Percentiles rank a stretch among this genome's conserved stretches.
Evolutionary conservation across 1,140 invertebrate species (phyloP).

Genomic region (Potamilus streckersoni): DNA sequence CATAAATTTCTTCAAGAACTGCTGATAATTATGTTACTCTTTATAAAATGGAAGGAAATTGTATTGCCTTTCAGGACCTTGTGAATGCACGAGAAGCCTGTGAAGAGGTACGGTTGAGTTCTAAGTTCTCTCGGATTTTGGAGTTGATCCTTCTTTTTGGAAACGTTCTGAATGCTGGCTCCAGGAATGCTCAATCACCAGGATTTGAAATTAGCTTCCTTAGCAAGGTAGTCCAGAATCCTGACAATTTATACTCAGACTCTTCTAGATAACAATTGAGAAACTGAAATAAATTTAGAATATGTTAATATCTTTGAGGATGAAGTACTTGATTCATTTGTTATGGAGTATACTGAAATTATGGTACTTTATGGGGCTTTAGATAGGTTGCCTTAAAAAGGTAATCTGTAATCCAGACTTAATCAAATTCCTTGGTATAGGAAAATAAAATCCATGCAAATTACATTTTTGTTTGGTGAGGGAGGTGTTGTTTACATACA

Average conservation of each 20-base stretch:
- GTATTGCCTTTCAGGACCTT: conserved; percentile 75
- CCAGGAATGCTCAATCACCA: conserved; percentile 91
- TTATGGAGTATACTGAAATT: background rate
- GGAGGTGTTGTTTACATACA: too few relatives aligned
- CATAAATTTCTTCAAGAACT: too few relatives aligned
- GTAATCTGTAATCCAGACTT: background rate
- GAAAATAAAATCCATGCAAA: too few relatives aligned
- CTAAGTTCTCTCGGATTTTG: conserved; percentile 90
- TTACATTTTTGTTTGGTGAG: too few relatives aligned
- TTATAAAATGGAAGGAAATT: background rate
- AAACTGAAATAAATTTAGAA: too few relatives aligned
- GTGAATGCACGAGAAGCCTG: conserved; percentile 95
- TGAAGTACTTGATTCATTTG: background rate
- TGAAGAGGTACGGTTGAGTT: conserved; percentile 92
- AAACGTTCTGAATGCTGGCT: conserved; percentile 96
- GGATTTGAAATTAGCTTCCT: conserved; percentile 98
- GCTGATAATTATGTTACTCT: too few relatives aligned
- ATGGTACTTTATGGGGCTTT: background rate
- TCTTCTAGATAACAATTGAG: background rate
- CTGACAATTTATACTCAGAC: background rate
- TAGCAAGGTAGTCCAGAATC: conserved; percentile 79
- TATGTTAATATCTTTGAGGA: too few relatives aligned
- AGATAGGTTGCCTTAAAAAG: background rate
- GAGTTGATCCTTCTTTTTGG: conserved; percentile 91
- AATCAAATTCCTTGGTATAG: too few relatives aligned